Base-by-base conservation (phyloP, 2,888 invertebrate species). In the Euspilapteryx auroguttella region DNA sequence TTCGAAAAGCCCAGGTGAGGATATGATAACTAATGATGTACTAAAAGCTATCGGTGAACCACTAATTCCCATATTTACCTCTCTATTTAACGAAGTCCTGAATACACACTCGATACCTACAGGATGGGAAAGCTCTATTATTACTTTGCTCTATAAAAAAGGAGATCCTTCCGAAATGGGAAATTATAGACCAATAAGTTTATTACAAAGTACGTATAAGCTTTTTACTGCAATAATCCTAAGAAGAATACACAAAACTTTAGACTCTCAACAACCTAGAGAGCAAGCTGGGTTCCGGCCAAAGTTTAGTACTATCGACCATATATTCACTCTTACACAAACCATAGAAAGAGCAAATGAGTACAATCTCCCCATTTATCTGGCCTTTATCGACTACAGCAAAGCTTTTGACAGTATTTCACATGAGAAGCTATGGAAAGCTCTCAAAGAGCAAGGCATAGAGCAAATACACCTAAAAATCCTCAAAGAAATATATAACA, bases 101-200 rank as follows among this genome's bases (percentile, higher is more conserved):
- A 4, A 13, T 14, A 5, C 4, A 4, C 5, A 25, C 5, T 14
- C 4, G 3, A 13, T 25, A 5, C 14, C 25, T n/a, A n/a, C 13
- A 25, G 13, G 14, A 14, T 25, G 25, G 25, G 14, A 25, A n/a
- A 25, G 3, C n/a, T 25, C 25, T 9, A 4, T 25, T 3, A 31
- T 31, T n/a, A 28, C 14, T 7, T 12, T 31, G 10, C 8, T 24
- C 7, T 31, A 31, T 14, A 31, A 27, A 25, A 31, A 31, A 22
- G 27, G 29, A 3, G 21, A 29, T 11, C 25, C 29, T n/a, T 7
- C 7, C 7, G 4, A 4, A n/a, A 29, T 29, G 6, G 13, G 23
- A 17, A 31, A 31, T 15, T 31, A 31, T 10, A 27, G 31, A 27
- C 31, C 31, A 10, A 31, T 31, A 20, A 28, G 24, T 15, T 22